A percentile compares a stretch with the other conserved stretches of the same genome.
phyloP scores from a whole-genome alignment of 1,140 invertebrate genomes.

The Diploscapter pachys region DNA sequence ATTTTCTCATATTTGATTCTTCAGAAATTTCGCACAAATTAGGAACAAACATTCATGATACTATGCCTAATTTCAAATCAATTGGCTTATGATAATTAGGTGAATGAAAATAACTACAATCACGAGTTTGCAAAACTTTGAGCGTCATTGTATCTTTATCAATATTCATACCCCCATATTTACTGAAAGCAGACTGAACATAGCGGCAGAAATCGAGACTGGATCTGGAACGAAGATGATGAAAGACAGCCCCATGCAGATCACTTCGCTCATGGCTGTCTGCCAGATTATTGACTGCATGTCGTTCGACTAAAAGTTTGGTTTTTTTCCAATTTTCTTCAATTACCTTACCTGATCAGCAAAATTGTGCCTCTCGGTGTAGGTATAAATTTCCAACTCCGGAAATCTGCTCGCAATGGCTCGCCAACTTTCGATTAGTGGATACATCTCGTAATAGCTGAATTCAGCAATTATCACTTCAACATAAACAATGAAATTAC shows the following conservation, averaged over 20 bases:
- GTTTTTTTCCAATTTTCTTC: too few relatives aligned
- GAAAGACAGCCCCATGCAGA: constrained; percentile 58
- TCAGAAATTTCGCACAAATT: too few relatives aligned
- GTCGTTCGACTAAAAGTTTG: too few relatives aligned
- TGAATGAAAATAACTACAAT: too few relatives aligned
- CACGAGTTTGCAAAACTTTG: too few relatives aligned
- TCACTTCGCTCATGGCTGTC: constrained; percentile 57
- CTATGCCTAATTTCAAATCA: too few relatives aligned
- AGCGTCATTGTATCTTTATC: too few relatives aligned
- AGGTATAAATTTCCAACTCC: constrained; percentile 28
- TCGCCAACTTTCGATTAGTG: constrained; percentile 37
- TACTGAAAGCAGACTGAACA: constrained; percentile 56
- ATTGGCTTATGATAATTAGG: too few relatives aligned
- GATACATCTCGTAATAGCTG: constrained; percentile 38
- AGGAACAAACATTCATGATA: too few relatives aligned
- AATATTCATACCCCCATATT: constrained; percentile 42
- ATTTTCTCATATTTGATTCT: too few relatives aligned
- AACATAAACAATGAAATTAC: background rate
- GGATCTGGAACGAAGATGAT: constrained; percentile 60
- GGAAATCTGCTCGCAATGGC: constrained; percentile 31
- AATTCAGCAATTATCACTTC: constrained; percentile 2
- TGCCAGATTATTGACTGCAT: constrained; percentile 50
- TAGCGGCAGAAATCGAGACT: constrained; percentile 55
- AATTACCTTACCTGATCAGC: constrained; percentile 30
- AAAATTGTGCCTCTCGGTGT: constrained; percentile 36